These are phyloP conservation scores for Caloenas nicobarica DNA, from an alignment of 2,113 vertebrate species.

Conservation along the genomic window DNA sequence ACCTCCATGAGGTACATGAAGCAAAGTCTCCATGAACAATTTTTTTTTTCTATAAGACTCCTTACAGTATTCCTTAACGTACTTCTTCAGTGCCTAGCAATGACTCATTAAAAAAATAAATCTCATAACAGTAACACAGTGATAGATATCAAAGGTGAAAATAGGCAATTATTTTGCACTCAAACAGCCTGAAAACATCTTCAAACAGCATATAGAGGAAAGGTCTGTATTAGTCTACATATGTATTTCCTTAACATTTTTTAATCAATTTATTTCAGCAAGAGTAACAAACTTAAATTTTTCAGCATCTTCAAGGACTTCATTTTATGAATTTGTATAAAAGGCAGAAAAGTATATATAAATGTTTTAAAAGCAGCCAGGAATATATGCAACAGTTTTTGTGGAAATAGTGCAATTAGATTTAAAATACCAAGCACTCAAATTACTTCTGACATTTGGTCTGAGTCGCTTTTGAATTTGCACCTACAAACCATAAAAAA, in stretches of 20 bases:
- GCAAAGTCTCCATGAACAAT: background rate
- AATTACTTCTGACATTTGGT: slow-evolving; percentile 47
- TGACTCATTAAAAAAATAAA: slow-evolving; percentile 21
- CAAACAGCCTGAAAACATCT: background rate
- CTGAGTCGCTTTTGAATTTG: slow-evolving; percentile 21
- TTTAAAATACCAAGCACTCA: slow-evolving; percentile 27
- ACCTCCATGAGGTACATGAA: background rate
- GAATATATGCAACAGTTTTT: background rate
- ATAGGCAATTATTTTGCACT: background rate
- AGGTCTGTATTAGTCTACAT: background rate
- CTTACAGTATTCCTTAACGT: background rate
- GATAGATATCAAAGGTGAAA: slow-evolving; percentile 31
- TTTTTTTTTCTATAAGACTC: background rate
- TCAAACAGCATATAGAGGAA: background rate
- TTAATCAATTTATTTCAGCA: slow-evolving; percentile 24
- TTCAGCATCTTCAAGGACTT: slow-evolving; percentile 34
- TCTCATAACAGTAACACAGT: background rate
- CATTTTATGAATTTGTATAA: slow-evolving; percentile 28
- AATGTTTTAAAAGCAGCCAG: slow-evolving; percentile 32
- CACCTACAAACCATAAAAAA: slow-evolving; percentile 33
- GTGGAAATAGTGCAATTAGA: slow-evolving; percentile 7
- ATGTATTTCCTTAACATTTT: background rate
- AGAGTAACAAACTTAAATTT: slow-evolving; percentile 34
- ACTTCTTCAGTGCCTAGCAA: background rate
- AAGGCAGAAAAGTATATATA: slow-evolving; percentile 23